Conservation (phyloP, 2,888 invertebrate species). For the Oasisia sp. region DNA sequence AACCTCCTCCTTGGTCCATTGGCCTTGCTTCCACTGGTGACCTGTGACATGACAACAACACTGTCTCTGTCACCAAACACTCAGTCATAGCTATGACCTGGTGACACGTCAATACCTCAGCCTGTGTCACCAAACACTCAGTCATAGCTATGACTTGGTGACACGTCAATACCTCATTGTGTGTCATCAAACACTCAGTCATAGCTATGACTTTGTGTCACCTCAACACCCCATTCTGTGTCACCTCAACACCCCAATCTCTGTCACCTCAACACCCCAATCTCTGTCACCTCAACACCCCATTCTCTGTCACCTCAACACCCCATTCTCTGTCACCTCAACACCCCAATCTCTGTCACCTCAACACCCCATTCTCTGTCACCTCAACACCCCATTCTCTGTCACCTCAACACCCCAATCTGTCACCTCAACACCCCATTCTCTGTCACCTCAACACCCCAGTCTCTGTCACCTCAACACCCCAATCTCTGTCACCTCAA, state of each 20-base stretch:
- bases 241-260: too few species aligned
- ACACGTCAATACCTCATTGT: background rate
- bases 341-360: too few species aligned
- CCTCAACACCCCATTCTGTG: too few species aligned
- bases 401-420: background rate
- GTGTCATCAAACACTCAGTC: background rate
- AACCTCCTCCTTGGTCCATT: constrained; percentile 68
- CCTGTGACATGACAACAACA: constrained; percentile 47
- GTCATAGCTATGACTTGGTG: constrained; percentile 54
- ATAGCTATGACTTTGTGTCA: too few species aligned
- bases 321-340: too few species aligned
- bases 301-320: too few species aligned
- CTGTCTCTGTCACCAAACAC: background rate
- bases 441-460: too few species aligned
- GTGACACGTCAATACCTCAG: too few species aligned
- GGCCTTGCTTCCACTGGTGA: constrained; percentile 67
- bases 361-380: too few species aligned
- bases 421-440: background rate
- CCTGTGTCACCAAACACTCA: background rate
- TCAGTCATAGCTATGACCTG: background rate
- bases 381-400: too few species aligned
- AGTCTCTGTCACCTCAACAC: background rate
- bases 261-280: too few species aligned
- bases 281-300: too few species aligned
- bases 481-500: background rate